Base-by-base conservation (phyloP, 1,140 invertebrate genomes). In the Sinella curviseta region DNA sequence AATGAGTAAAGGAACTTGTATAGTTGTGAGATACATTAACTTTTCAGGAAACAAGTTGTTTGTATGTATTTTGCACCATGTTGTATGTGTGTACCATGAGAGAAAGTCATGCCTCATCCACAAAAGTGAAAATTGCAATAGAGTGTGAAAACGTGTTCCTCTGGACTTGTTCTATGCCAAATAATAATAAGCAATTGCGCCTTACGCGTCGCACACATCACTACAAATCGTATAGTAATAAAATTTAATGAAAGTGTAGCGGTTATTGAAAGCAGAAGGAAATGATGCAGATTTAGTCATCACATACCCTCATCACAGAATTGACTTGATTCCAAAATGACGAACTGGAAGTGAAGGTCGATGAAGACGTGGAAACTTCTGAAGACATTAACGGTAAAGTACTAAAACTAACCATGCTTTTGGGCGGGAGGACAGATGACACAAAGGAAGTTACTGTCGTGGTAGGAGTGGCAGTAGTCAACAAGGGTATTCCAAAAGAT, bases 311-410 rank as follows among this genome's bases (percentile, higher is more conserved):
- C 78, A 76, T 79, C 74, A 76, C 78, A 79, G 78, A 39, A 48
- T 79, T 70, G 78, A 55, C 74, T 55, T 67, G 55, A 76, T 76
- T 79, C 78, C 78, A 79, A 79, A 30, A 30, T 57, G 74, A 67
- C 33, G 74, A 39, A 67, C 14, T 39, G 26, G 36, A 75, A 20
- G 33, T 75, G 73, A 39, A 14, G 73, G 73, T 24, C 1, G 33
- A 75, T n/a, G 73, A 36, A 1, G 36, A 36, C 2, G 33, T 31
- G 26, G 65, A 17, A 8, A 33, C 24, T 17, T 60, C 24, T 16
- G 57, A 60, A 26, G 36, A 35, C 80, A 28, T 30, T 75, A 60
- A 4, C 24, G 57, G 57, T 14, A 60, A 26, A 16, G 12, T n/a
- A n/a, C 24, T 60, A 26, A 17, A 60, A 60, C 57, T 60, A 60